Conservation (phyloP, 2,888 invertebrate species). For the Phalangium opilio region DNA sequence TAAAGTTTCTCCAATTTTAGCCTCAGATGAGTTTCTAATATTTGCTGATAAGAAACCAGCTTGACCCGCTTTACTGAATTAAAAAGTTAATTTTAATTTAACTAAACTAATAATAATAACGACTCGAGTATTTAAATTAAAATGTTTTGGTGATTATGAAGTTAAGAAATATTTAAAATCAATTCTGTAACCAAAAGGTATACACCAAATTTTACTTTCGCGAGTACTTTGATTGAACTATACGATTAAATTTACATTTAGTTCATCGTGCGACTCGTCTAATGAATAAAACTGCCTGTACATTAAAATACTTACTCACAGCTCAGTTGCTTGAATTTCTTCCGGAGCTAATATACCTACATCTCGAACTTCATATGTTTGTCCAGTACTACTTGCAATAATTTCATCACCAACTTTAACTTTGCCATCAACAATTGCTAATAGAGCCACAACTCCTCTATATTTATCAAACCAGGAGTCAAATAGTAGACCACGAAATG, state of each 20-base stretch:
- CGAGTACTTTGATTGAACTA: not conserved
- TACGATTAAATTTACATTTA: not conserved
- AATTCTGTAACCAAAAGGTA: no score
- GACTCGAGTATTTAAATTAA: not conserved
- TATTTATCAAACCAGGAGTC: constrained; percentile 89
- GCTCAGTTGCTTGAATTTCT: constrained; percentile 45
- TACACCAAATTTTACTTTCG: no score
- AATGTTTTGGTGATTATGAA: not conserved
- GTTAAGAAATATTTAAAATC: no score
- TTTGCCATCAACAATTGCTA: constrained; percentile 60
- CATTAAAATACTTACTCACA: constrained; percentile 37
- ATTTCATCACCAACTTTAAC: constrained; percentile 59
- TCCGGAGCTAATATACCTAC: constrained; percentile 64
- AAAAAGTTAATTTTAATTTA: not conserved
- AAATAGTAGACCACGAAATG: constrained; percentile 68
- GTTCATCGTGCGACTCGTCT: not conserved
- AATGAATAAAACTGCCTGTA: not conserved
- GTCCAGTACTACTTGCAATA: constrained; percentile 41
- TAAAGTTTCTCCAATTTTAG: constrained; percentile 60
- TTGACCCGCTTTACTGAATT: constrained; percentile 57
- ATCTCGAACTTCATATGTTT: constrained; percentile 59
- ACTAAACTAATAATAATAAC: not conserved
- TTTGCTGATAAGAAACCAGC: constrained; percentile 75
- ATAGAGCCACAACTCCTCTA: constrained; percentile 58
- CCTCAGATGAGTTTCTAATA: constrained; percentile 56